Evolutionary conservation across 1,140 invertebrate genomes (phyloP), one percentile per base, ranked within the genome.

Genomic region (Araneus ventricosus): DNA sequence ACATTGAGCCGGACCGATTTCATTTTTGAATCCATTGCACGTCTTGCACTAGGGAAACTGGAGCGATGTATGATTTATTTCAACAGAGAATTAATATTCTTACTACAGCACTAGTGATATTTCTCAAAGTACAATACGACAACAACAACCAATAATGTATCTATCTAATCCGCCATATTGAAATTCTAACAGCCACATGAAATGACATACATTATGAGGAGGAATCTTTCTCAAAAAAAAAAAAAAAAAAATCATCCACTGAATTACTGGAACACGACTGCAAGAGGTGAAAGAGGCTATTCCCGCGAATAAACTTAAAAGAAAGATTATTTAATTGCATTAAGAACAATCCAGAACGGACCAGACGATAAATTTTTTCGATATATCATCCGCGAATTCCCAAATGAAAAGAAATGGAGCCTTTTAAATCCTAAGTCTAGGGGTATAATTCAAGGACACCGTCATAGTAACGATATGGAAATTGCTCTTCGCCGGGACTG

Each of bases 381-480:
- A 6, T 41, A 22, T n/a, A 75, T 45, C 57, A 63, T 87, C 17
- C 85, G 4, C 70, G 34, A 34, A 75, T 37, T 63, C 52, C 6
- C 20, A 61, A 63, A 39, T 63, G 85, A 4, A 61, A 30, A 52
- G n/a, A 14, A 37, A 87, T 8, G 8, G 20, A 37, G 52, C 57
- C 30, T 27, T 14, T 34, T 52, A 84, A 84, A 84, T 84, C 45
- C n/a, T 17, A 2, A 20, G 17, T 24, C 22, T 34, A 61, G 85
- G 22, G 17, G 34, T 22, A 87, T 86, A 85, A 85, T 86, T 86
- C 90, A 92, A 92, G 82, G 90, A 20, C 90, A 57, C 84, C 57
- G 27, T 22, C n/a, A 67, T 30, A n/a, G 90, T 37, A 75, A 75
- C 90, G 80, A 92, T 92, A 92, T 92, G 90, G 90, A 92, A 92